phyloP scores from a whole-genome alignment of 2,113 vertebrate genomes.

The Colistium nudipinnis region DNA sequence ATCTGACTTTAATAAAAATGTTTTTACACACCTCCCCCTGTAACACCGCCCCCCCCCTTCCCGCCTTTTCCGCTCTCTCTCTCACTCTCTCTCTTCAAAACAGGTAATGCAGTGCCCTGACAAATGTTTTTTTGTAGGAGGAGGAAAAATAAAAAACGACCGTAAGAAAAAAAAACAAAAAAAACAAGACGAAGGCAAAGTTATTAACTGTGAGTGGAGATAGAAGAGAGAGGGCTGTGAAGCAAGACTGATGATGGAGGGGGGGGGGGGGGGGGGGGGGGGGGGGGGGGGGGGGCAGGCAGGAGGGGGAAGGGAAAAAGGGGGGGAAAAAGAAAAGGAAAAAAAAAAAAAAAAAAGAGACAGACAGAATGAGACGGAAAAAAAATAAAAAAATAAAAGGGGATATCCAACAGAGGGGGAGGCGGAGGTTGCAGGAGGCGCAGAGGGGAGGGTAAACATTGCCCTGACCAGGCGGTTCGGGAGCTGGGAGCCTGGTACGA shows the following conservation, averaged over 20 bases:
- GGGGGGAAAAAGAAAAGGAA: conserved; percentile 39
- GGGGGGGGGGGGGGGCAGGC: background rate
- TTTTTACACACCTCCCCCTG: conserved; percentile 10
- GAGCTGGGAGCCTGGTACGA: conserved; percentile 89
- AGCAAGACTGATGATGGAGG: conserved; percentile 59
- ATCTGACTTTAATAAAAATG: conserved; percentile 64
- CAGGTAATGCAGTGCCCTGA: conserved; percentile 65
- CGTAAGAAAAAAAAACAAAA: too few relatives aligned
- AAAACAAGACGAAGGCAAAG: conserved; percentile 64
- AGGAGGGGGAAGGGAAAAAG: conserved; percentile 44
- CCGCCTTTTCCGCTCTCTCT: conserved; percentile 4
- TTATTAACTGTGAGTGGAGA: conserved; percentile 70
- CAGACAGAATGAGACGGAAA: conserved; percentile 36
- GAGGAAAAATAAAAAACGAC: conserved; percentile 32
- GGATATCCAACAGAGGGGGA: conserved; percentile 71
- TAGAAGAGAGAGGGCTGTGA: conserved; percentile 49
- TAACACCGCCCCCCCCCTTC: background rate
- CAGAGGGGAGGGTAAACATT: conserved; percentile 88
- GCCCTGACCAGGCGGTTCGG: conserved; percentile 77
- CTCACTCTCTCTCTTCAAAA: conserved; percentile 36
- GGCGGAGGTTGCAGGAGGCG: conserved; percentile 80
- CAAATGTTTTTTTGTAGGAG: conserved; percentile 57
- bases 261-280: conserved; percentile 23
- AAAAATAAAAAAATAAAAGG: conserved; percentile 38
- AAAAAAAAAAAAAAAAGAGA: conserved; percentile 25